phyloP scores from a whole-genome alignment of 2,888 invertebrate genomes.

The Archaeoteleia sp. region DNA sequence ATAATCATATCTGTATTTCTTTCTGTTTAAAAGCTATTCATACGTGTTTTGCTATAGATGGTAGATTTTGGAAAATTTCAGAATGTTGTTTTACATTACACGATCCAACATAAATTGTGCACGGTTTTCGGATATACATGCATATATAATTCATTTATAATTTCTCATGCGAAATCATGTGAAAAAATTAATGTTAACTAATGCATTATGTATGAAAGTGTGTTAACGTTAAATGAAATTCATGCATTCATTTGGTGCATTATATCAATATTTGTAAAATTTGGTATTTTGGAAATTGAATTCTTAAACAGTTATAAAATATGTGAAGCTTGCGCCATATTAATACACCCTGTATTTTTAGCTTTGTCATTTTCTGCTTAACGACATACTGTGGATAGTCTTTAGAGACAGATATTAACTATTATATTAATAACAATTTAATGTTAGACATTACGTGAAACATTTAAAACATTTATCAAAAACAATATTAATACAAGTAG shows the following conservation, averaged over 20 bases:
- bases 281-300: not conserved
- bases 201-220: not conserved
- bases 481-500: constrained; percentile 14
- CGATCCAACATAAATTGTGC: not conserved
- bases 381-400: not conserved
- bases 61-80: too few species aligned
- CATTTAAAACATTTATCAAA: constrained; percentile 5
- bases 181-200: constrained; percentile 1
- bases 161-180: constrained; percentile 1
- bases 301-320: not conserved
- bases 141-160: not conserved
- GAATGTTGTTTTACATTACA: too few species aligned
- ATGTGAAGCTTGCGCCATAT: constrained; percentile 9
- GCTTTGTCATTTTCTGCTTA: constrained; percentile 1
- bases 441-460: constrained; percentile 6
- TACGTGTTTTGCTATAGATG: too few species aligned
- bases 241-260: not conserved
- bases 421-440: constrained; percentile 1
- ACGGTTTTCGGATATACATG: not conserved
- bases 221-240: not conserved
- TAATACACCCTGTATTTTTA: not conserved
- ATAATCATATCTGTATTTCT: too few species aligned
- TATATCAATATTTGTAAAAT: not conserved
- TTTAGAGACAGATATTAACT: constrained; percentile 5
- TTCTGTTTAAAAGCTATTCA: too few species aligned